phyloP scores from a whole-genome alignment of 2,113 vertebrate species.

The Erinaceus europaeus region DNA sequence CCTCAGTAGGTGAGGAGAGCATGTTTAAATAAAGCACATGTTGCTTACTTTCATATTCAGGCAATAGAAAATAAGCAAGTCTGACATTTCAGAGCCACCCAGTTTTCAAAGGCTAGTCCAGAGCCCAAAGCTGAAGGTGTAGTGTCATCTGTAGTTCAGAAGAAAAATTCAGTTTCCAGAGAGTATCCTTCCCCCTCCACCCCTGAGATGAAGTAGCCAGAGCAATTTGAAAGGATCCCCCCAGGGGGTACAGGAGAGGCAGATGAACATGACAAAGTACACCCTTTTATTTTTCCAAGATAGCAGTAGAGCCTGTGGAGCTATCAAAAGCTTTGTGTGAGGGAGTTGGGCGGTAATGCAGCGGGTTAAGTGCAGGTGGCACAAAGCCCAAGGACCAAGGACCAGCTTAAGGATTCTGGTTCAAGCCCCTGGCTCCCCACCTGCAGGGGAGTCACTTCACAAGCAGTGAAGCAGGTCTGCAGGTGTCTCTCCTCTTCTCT shows the following conservation, averaged over 20 bases:
- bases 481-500: not conserved
- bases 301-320: not conserved
- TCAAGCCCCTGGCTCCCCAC: too few relatives aligned
- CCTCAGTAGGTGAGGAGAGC: not conserved
- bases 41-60: not conserved
- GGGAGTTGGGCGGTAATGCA: too few relatives aligned
- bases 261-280: not conserved
- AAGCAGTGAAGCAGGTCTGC: too few relatives aligned
- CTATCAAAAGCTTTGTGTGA: not conserved
- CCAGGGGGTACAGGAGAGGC: not conserved
- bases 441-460: too few relatives aligned
- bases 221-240: not conserved
- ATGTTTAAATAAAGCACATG: not conserved
- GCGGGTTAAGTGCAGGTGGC: too few relatives aligned
- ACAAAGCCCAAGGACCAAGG: too few relatives aligned
- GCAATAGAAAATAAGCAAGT: not conserved
- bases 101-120: not conserved
- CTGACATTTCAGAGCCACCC: not conserved
- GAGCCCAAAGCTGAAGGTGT: not conserved
- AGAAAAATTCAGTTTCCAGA: not conserved
- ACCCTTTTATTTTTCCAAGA: not conserved
- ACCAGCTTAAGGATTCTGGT: too few relatives aligned
- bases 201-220: not conserved
- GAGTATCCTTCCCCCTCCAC: not conserved
- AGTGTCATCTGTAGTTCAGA: not conserved